Conservation (phyloP, 2,113 vertebrate genomes). For the Elachura formosa region DNA sequence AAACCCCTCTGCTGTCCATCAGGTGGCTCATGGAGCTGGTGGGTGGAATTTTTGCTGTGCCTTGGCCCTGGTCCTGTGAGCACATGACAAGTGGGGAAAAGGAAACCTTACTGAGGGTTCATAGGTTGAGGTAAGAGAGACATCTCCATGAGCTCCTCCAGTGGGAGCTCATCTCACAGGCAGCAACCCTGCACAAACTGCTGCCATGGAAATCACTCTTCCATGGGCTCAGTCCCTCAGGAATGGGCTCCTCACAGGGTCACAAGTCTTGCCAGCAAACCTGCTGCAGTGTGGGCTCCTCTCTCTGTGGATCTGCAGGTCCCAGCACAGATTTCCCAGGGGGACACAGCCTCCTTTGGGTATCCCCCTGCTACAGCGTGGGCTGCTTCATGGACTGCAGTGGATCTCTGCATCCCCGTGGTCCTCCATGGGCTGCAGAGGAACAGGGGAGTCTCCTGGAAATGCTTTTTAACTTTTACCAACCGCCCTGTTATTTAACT, state of each 20-base stretch:
- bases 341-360: not conserved
- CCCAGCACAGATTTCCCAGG: not conserved
- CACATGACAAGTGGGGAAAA: not conserved
- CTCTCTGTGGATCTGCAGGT: not conserved
- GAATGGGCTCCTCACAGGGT: not conserved
- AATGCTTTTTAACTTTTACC: not conserved
- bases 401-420: not conserved
- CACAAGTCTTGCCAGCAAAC: not conserved
- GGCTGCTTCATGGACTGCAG: not conserved
- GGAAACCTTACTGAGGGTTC: not conserved
- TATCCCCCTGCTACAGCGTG: not conserved
- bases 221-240: not conserved
- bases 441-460: not conserved
- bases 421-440: not conserved
- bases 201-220: not conserved
- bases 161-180: too few relatives aligned
- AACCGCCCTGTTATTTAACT: not conserved
- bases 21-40: fast-evolving
- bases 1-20: fast-evolving
- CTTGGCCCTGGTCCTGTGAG: not conserved
- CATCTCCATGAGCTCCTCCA: not conserved
- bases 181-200: not conserved
- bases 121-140: not conserved
- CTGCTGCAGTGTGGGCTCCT: not conserved
- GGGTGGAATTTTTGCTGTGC: not conserved